Evolutionary conservation across 2,888 invertebrate genomes (phyloP).

Genomic region (Chorisops tibialis): DNA sequence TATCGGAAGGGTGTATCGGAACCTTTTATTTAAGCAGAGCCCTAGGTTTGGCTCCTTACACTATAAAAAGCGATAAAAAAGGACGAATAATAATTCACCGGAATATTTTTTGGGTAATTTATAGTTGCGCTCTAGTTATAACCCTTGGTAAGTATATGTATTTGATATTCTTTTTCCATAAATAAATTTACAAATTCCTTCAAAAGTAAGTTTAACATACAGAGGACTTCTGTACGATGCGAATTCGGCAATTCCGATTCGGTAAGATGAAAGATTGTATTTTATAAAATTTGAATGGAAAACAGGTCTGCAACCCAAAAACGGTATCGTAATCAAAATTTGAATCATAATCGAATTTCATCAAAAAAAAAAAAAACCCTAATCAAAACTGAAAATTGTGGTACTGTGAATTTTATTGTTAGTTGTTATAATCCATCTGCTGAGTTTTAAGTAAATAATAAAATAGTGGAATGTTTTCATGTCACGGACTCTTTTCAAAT

Average conservation of each 20-base stretch:
- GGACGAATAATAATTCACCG: slow-evolving; percentile 42
- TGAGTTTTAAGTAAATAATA: too few relatives aligned
- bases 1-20: slow-evolving; percentile 44
- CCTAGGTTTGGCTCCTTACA: slow-evolving; percentile 47
- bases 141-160: slow-evolving; percentile 42
- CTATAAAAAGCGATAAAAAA: slow-evolving; percentile 41
- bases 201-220: slow-evolving; percentile 46
- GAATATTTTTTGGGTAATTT: slow-evolving; percentile 44
- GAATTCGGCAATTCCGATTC: slow-evolving; percentile 46
- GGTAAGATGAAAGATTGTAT: slow-evolving; percentile 38
- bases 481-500: too few relatives aligned
- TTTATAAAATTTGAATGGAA: background rate
- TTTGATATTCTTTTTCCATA: background rate
- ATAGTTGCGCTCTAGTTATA: slow-evolving; percentile 42
- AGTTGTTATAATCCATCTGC: too few relatives aligned
- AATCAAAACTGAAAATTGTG: too few relatives aligned
- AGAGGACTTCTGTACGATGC: slow-evolving; percentile 48
- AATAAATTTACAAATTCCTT: slow-evolving; percentile 4
- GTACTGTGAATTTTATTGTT: too few relatives aligned
- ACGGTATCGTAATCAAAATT: too few relatives aligned
- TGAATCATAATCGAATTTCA: too few relatives aligned
- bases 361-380: too few relatives aligned
- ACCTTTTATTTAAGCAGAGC: slow-evolving; percentile 47
- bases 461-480: too few relatives aligned
- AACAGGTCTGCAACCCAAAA: too few relatives aligned